Evolutionary conservation across 1,140 invertebrate species (phyloP), one percentile per base, ranked within the genome.

Genomic region (Papilio polytes): DNA sequence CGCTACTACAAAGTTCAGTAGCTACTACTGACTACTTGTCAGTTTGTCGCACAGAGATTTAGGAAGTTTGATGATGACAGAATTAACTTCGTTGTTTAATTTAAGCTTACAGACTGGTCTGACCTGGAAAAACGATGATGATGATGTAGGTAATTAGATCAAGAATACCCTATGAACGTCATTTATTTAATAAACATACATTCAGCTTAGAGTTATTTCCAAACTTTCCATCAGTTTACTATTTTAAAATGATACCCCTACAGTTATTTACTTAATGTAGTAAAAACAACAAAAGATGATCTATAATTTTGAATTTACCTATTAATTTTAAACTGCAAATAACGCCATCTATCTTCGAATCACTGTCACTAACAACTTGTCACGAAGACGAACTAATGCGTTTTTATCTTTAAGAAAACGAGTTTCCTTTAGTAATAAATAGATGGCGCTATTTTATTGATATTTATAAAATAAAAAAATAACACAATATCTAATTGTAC

Each of bases 11-110:
- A 31, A 70, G 63, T 63, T 63, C 59, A 63, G 20, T 63, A 51
- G 48, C 36, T 41, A 36, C 48, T 51, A 48, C 46, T 48, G 46
- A 48, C 46, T 76, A 46, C 48, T 76, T 53, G 74, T 53, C 44
- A 74, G 22, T 22, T 76, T 53, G 74, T 76, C 44, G 41, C 72
- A 46, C 63, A 70, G 13, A 9, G 41, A 74, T 74, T 48, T 26
- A 20, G 46, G 18, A 74, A 74, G n/a, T 74, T 74, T 63, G 22
- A 10, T 31, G 59, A 63, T 63, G 59, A 13, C 59, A 63, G 26
- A 70, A 13, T 70, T 70, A 31, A 70, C 63, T 70, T 15, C 12
- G 22, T 36, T 15, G 22, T 70, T 15, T 13, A 7, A 3, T 70
- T 31, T 70, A 70, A 13, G 3, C 1, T 31, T 70, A 66, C 13